phyloP scores from a whole-genome alignment of 2,113 vertebrate species.

The Mellivora capensis region DNA sequence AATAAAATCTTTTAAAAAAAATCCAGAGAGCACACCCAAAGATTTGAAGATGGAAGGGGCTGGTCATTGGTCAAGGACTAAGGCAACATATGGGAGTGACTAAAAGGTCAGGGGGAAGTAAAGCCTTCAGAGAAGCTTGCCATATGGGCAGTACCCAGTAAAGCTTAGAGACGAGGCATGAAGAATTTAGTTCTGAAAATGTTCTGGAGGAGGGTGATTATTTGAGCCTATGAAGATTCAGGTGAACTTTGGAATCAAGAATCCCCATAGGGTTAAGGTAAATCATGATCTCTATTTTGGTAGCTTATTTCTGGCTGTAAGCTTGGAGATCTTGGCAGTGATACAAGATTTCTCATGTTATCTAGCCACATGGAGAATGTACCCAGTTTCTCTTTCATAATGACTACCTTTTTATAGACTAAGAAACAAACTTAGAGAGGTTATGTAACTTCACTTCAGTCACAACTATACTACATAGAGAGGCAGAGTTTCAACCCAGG shows the following conservation, averaged over 20 bases:
- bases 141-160: neutral
- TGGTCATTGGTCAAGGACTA: neutral
- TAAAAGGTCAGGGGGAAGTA: neutral
- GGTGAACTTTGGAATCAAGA: neutral
- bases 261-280: neutral
- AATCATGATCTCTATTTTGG: neutral
- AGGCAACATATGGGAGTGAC: neutral
- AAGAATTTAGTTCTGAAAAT: neutral
- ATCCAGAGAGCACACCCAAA: neutral
- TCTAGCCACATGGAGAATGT: neutral
- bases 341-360: neutral
- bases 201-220: neutral
- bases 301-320: neutral
- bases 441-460: neutral
- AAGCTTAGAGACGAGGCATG: neutral
- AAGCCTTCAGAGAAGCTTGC: neutral
- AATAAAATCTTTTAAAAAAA: no score
- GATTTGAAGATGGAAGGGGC: neutral
- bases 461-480: neutral
- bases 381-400: neutral
- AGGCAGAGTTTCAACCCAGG: neutral
- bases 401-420: neutral
- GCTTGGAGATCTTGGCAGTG: neutral
- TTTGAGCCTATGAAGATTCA: neutral
- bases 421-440: neutral